phyloP scores from a whole-genome alignment of 2,797 vertebrate genomes.

The Telmatherina bonti region DNA sequence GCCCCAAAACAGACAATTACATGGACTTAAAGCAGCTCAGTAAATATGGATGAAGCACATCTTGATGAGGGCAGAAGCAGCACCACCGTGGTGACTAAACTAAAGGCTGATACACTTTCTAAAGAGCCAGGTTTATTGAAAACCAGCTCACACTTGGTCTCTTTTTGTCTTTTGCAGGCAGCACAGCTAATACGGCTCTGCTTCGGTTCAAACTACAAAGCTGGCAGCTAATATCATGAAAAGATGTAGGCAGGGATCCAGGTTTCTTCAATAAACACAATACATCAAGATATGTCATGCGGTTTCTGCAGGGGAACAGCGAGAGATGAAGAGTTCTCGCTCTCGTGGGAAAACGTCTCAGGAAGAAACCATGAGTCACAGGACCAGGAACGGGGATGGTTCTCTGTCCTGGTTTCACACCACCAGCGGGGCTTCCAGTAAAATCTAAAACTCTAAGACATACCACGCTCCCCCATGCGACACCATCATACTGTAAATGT shows the following conservation, averaged over 20 bases:
- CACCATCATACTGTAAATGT: neutral
- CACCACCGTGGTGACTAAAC: slow-evolving; percentile 28
- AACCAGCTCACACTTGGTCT: slow-evolving; percentile 67
- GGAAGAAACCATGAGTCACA: slow-evolving; percentile 18
- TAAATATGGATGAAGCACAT: slow-evolving; percentile 14
- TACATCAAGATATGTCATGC: slow-evolving; percentile 36
- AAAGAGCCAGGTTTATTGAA: slow-evolving; percentile 62
- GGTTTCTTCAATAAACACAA: slow-evolving; percentile 21
- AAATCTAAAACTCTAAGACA: slow-evolving; percentile 30
- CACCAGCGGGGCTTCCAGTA: slow-evolving; percentile 28
- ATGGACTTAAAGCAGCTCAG: slow-evolving; percentile 19
- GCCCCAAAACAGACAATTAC: slow-evolving; percentile 44
- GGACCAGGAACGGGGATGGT: slow-evolving; percentile 31
- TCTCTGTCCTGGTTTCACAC: slow-evolving; percentile 35
- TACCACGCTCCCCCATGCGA: neutral
- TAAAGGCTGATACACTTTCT: slow-evolving; percentile 32
- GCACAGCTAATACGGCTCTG: slow-evolving; percentile 31
- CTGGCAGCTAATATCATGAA: slow-evolving; percentile 24
- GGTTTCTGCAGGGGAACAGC: slow-evolving; percentile 18
- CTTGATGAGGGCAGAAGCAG: slow-evolving; percentile 18
- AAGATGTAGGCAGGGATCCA: slow-evolving; percentile 19
- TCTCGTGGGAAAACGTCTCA: slow-evolving; percentile 29
- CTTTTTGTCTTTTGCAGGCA: slow-evolving; percentile 43
- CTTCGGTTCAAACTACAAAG: slow-evolving; percentile 32
- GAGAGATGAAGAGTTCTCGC: slow-evolving; percentile 37